Base-by-base conservation (phyloP, 2,888 invertebrate species). In the Gerosis bhagava region DNA sequence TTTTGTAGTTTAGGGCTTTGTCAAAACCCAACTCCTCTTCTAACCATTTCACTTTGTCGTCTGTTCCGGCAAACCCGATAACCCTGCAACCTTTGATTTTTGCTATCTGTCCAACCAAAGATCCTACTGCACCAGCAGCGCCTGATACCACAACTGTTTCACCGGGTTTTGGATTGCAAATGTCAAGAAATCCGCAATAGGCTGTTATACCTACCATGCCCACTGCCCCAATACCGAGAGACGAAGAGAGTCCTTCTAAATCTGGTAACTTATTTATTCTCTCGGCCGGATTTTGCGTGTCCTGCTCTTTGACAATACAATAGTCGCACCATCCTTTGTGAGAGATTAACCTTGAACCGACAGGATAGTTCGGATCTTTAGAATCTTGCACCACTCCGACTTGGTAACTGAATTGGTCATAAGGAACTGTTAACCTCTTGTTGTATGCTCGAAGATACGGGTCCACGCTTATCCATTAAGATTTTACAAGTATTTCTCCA, bases 51-150 rank as follows among this genome's bases (percentile, higher is more conserved):
- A 92, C 91, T 77, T 95, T 94, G 5, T 90, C 91, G 53, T 93
- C 92, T 0, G 91, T 83, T 2, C 94, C 94, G 5, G 93, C 91
- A 58, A 93, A 91, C 0, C 94, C 94, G 54, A 94, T 91, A 0
- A 93, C 70, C 43, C 40, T 60, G 32, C 68, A 70, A 54, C 90
- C 92, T 76, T 91, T 91, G 19, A 93, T 88, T 67, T 93, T 94
- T 0, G 91, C 94, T 46, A 94, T 92, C 75, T 94, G 94, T 1
- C 94, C 94, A 0, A 93, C 94, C n/a, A 91, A 73, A 56, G 89
- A 91, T 2, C 94, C 94, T 2, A 94, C 93, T 8, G 93, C 93
- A n/a, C 94, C 94, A 0, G 92, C 94, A 3, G 94, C 94, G 1
- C 91, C 91, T 12, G 90, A 91, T 1, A 94, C 90, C 1, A 93